phyloP scores from a whole-genome alignment of 1,140 invertebrate genomes.

The Rhopalosiphum padi region DNA sequence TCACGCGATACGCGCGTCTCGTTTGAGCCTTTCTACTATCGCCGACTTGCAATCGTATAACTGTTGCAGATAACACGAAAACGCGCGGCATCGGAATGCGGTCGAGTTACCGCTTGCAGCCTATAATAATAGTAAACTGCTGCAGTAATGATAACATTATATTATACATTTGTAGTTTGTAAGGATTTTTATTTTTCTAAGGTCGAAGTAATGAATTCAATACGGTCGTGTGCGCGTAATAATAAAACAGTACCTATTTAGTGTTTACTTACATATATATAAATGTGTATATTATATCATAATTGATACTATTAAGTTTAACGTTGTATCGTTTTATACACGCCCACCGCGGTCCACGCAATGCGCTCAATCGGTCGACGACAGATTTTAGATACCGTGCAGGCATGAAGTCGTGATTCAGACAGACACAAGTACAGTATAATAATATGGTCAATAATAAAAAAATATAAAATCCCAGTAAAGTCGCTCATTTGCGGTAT shows the following conservation, averaged over 20 bases:
- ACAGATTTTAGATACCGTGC: neutral
- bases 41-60: neutral
- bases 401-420: neutral
- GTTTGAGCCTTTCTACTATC: neutral
- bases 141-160: neutral
- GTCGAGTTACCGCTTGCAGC: neutral
- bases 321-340: neutral
- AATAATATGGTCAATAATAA: neutral
- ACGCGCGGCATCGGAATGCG: conserved; percentile 22
- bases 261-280: neutral
- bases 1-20: neutral
- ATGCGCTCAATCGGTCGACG: neutral
- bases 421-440: neutral
- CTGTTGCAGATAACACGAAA: neutral
- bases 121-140: neutral
- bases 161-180: neutral
- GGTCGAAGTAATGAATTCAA: neutral
- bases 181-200: neutral
- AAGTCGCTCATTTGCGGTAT: neutral
- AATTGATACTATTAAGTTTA: neutral
- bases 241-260: neutral
- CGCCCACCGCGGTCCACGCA: neutral
- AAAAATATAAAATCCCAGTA: neutral
- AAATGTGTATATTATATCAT: neutral
- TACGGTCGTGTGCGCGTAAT: neutral